A percentile compares a stretch with the other conserved stretches of the same genome.
These are phyloP conservation scores for Morone chrysops DNA, from an alignment of 2,113 vertebrate species.

Conservation along the genomic window DNA sequence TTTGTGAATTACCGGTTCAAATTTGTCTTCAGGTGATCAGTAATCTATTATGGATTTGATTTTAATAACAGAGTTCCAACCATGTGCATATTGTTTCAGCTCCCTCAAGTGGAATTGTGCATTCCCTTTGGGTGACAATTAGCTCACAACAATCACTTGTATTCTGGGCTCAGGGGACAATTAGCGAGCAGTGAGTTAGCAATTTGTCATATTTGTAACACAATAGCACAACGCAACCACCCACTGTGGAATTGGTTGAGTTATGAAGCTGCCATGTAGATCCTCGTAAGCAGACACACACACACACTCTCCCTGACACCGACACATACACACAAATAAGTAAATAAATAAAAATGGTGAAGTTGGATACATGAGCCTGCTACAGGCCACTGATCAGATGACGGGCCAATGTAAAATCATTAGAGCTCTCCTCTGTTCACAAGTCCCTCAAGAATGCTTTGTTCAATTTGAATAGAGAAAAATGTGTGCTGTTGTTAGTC, in stretches of 20 bases:
- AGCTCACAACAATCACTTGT: constrained; percentile 68
- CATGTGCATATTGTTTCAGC: constrained; percentile 18
- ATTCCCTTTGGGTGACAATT: constrained; percentile 77
- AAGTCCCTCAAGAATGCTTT: neutral
- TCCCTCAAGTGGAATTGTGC: constrained; percentile 33
- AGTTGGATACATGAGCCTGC: constrained; percentile 12
- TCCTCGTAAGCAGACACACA: constrained; percentile 26
- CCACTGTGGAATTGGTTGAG: constrained; percentile 72
- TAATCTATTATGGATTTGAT: constrained; percentile 55
- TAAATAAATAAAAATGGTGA: constrained; percentile 37
- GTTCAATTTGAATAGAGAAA: neutral
- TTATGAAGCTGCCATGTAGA: constrained; percentile 70
- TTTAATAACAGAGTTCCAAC: constrained; percentile 36
- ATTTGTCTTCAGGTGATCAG: constrained; percentile 39
- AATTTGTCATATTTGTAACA: constrained; percentile 78
- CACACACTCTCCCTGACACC: constrained; percentile 2
- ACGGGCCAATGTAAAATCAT: constrained; percentile 52
- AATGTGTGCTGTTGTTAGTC: neutral
- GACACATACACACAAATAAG: constrained; percentile 31
- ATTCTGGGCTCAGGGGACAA: constrained; percentile 69
- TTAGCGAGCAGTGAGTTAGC: constrained; percentile 69
- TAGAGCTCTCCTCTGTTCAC: constrained; percentile 1
- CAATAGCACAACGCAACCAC: constrained; percentile 64
- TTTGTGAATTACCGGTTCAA: neutral
- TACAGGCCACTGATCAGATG: constrained; percentile 44